Evolutionary conservation across 2,888 invertebrate species (phyloP), one percentile per base, ranked within the genome.

Genomic region (Microchrysa polita): DNA sequence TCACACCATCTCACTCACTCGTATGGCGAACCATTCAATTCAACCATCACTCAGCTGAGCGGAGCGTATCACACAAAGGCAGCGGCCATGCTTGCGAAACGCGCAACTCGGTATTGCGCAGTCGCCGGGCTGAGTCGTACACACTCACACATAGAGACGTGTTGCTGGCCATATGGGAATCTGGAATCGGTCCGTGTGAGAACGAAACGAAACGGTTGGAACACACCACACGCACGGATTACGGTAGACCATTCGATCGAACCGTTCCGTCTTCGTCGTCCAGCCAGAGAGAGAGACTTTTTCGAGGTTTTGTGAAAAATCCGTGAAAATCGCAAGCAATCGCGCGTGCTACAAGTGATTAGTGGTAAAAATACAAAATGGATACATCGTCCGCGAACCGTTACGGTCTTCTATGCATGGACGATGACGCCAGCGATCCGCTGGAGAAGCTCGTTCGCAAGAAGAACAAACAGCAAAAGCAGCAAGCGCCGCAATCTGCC

Each of bases 331-430:
- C 73, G 48, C 40, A 14, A 18, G 16, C 40, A 73, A 73, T 73
- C 73, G 63, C 40, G 60, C n/a, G 73, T 73, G 61, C 23, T 73
- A 14, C 1, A 34, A 40, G 48, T 44, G 44, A 74, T 75, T 74
- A 65, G 67, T 72, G 69, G 71, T 63, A 74, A 76, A 73, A 79
- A 76, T 72, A 74, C 22, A 81, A 77, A 76, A 84, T 84, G 84
- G 84, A 84, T 80, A 82, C 81, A 79, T 79, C 83, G 80, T 84
- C 83, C 78, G 83, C 83, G 79, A 84, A 84, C 82, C 84, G 84
- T 80, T 84, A 84, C 81, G 84, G 84, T 80, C 82, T 84, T 78
- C 83, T 84, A 82, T 84, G 82, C 82, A 83, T 84, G 83, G 84
- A 84, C 81, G 84, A 84, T 79, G 84, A 84, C 80, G 80, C 82